phyloP scores from a whole-genome alignment of 1,140 invertebrate genomes.

The Penaeus japonicus region DNA sequence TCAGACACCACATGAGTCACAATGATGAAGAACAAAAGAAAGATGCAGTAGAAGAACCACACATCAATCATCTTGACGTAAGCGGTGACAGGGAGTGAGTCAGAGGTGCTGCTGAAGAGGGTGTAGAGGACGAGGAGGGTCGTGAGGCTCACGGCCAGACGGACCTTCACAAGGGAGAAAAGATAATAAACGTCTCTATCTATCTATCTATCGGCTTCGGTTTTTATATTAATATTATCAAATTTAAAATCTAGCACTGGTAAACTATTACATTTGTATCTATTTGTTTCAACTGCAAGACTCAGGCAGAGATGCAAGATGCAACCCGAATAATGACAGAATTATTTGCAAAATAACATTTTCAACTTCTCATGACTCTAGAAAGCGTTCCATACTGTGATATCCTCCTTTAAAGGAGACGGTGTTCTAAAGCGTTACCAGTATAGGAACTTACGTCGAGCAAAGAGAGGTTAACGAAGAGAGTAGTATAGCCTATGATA shows the following conservation, averaged over 20 bases:
- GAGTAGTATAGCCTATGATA: constrained; percentile 7
- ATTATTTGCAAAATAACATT: too few species aligned
- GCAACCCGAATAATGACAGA: too few species aligned
- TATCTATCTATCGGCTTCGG: too few species aligned
- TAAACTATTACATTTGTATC: too few species aligned
- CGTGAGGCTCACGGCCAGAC: constrained; percentile 34
- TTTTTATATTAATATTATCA: too few species aligned
- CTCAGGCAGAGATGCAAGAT: too few species aligned
- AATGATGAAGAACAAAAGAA: constrained; percentile 24
- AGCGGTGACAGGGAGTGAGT: constrained; percentile 15
- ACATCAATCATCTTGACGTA: neutral
- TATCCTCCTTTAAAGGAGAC: too few species aligned
- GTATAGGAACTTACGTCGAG: neutral
- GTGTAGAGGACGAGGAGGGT: constrained; percentile 27
- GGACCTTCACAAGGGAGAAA: neutral
- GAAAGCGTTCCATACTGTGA: neutral
- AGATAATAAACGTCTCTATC: too few species aligned
- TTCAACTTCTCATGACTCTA: neutral
- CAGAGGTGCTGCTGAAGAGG: constrained; percentile 32
- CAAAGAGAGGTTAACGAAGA: constrained; percentile 1
- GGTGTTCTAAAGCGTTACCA: neutral
- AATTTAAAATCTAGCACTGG: too few species aligned
- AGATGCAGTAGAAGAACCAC: constrained; percentile 33
- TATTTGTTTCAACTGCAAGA: too few species aligned
- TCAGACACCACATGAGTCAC: constrained; percentile 22